Percentiles rank a stretch among this genome's conserved stretches.
phyloP scores from a whole-genome alignment of 1,140 invertebrate species.

The Homalodisca vitripennis region DNA sequence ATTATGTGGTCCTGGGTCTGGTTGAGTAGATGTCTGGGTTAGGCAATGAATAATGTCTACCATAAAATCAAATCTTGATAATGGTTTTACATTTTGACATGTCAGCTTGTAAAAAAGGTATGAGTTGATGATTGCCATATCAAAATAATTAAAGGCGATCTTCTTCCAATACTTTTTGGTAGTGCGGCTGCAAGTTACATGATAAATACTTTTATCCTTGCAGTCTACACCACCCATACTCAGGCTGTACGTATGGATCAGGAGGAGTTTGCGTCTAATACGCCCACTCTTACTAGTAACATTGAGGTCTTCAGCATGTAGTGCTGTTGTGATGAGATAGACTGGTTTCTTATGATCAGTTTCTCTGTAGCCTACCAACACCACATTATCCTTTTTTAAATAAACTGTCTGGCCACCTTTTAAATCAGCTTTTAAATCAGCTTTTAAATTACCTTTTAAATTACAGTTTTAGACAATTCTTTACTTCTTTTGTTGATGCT shows the following conservation, averaged over 20 bases:
- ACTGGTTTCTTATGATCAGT: no score
- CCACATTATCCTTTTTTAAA: not conserved
- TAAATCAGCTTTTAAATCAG: not conserved
- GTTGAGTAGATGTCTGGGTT: no score
- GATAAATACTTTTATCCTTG: not conserved
- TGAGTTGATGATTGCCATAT: not conserved
- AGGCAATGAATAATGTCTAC: not conserved
- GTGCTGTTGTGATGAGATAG: no score
- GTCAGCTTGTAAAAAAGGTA: not conserved
- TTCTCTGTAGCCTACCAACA: no score
- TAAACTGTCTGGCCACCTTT: not conserved
- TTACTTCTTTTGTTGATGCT: not conserved
- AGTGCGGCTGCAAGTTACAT: not conserved
- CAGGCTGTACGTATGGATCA: no score
- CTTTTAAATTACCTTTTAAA: not conserved
- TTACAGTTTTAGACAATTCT: not conserved
- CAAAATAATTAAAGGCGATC: not conserved
- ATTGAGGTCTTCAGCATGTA: no score
- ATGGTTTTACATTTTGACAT: not conserved
- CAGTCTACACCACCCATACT: not conserved
- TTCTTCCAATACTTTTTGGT: not conserved
- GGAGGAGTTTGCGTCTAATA: no score
- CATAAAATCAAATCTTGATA: not conserved
- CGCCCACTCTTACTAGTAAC: no score
- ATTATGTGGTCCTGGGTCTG: no score